Percentiles rank a stretch among this genome's conserved stretches.
Conservation (phyloP, 1,140 invertebrate genomes). For the Melitaea cinxia region DNA sequence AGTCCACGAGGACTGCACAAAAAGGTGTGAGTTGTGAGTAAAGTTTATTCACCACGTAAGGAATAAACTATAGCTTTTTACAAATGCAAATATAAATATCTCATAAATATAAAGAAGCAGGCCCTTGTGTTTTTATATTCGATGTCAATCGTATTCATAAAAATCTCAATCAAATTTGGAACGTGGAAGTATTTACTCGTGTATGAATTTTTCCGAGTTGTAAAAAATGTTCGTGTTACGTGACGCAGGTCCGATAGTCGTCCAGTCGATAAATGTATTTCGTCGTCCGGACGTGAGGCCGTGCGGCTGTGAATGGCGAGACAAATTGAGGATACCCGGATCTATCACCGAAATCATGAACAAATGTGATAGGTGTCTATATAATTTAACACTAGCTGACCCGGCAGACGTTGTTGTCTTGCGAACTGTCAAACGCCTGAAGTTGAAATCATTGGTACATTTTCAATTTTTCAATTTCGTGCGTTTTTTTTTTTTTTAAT, state of each 20-base stretch:
- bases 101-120: too few relatives aligned
- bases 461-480: too few relatives aligned
- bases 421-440: too few relatives aligned
- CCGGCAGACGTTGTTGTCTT: too few relatives aligned
- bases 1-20: too few relatives aligned
- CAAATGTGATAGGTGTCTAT: not conserved
- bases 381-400: too few relatives aligned
- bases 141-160: not conserved
- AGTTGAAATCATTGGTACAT: not conserved
- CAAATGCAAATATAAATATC: too few relatives aligned
- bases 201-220: not conserved
- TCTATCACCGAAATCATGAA: not conserved
- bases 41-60: too few relatives aligned
- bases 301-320: not conserved
- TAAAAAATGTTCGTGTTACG: conserved; percentile 4
- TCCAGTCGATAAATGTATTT: conserved; percentile 9
- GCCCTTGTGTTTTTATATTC: too few relatives aligned
- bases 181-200: not conserved
- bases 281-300: not conserved
- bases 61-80: too few relatives aligned
- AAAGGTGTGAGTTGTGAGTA: too few relatives aligned
- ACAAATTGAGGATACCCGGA: conserved; percentile 12
- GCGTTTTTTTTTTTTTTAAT: too few relatives aligned
- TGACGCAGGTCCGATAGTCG: conserved; percentile 12
- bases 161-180: not conserved